These are phyloP conservation scores for Bubo bubo DNA, from an alignment of 2,113 vertebrate genomes.

Conservation along the genomic window DNA sequence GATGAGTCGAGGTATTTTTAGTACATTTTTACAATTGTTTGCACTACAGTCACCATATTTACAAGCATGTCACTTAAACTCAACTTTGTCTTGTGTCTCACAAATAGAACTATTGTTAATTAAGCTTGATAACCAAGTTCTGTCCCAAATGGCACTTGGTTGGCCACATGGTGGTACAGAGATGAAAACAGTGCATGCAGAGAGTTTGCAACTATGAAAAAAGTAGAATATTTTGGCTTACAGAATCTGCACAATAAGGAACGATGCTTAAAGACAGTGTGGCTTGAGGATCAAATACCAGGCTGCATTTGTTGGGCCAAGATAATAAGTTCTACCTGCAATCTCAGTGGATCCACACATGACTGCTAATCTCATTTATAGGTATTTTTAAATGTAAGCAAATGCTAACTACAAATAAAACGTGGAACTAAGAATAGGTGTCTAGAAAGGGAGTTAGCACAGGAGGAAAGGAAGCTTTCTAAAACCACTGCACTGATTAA, in stretches of 20 bases:
- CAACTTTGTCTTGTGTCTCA: not conserved
- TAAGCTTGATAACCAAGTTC: not conserved
- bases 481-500: not conserved
- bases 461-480: not conserved
- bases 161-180: not conserved
- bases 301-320: not conserved
- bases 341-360: not conserved
- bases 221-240: not conserved
- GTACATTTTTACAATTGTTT: not conserved
- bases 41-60: not conserved
- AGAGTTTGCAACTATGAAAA: not conserved
- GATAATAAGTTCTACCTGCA: not conserved
- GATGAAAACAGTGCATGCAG: not conserved
- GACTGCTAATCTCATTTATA: not conserved
- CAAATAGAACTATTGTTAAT: not conserved
- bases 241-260: not conserved
- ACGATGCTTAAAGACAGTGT: not conserved
- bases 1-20: not conserved
- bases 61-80: not conserved
- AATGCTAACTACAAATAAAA: not conserved
- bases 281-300: not conserved
- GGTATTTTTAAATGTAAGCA: not conserved
- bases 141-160: not conserved
- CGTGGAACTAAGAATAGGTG: not conserved
- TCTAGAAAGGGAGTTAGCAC: not conserved